These are phyloP conservation scores for Drosophila melanica DNA, from an alignment of 1,140 invertebrate genomes.

Conservation along the genomic window DNA sequence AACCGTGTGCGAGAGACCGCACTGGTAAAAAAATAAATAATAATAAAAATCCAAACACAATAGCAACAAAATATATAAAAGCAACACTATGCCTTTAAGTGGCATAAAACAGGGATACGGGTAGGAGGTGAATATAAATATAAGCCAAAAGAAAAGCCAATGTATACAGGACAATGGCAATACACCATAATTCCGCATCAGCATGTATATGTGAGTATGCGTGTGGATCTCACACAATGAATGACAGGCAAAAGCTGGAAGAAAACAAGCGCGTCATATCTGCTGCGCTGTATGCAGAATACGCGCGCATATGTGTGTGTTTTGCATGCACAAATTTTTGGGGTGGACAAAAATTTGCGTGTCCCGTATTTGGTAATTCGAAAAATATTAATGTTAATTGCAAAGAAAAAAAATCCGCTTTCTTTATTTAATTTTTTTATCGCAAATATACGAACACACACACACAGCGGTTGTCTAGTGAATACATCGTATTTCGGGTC, in stretches of 20 bases:
- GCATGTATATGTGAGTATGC: neutral
- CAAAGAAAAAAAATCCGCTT: slow-evolving; percentile 29
- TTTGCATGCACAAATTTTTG: slow-evolving; percentile 56
- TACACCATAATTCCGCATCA: slow-evolving; percentile 25
- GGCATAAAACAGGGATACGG: slow-evolving; percentile 33
- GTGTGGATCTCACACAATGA: slow-evolving; percentile 49
- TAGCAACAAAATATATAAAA: slow-evolving; percentile 33
- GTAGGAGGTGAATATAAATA: slow-evolving; percentile 34
- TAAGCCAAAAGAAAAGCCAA: slow-evolving; percentile 28
- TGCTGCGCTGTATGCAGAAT: slow-evolving; percentile 37
- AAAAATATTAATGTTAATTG: neutral
- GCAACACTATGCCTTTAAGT: slow-evolving; percentile 36
- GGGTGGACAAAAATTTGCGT: slow-evolving; percentile 37
- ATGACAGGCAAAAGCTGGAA: slow-evolving; percentile 37
- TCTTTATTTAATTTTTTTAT: slow-evolving; percentile 46
- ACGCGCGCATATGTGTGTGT: slow-evolving; percentile 38
- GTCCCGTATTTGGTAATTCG: slow-evolving; percentile 7
- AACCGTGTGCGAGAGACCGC: slow-evolving; percentile 2
- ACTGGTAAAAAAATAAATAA: slow-evolving; percentile 12
- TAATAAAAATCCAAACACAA: slow-evolving; percentile 16
- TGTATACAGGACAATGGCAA: slow-evolving; percentile 45
- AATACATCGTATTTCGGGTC: slow-evolving; percentile 68
- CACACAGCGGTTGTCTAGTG: slow-evolving; percentile 36
- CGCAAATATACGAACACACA: slow-evolving; percentile 24
- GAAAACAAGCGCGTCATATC: slow-evolving; percentile 35